A percentile compares a stretch with the other conserved stretches of the same genome.
phyloP scores from a whole-genome alignment of 1,140 invertebrate species.

The Cataglyphis hispanica region DNA sequence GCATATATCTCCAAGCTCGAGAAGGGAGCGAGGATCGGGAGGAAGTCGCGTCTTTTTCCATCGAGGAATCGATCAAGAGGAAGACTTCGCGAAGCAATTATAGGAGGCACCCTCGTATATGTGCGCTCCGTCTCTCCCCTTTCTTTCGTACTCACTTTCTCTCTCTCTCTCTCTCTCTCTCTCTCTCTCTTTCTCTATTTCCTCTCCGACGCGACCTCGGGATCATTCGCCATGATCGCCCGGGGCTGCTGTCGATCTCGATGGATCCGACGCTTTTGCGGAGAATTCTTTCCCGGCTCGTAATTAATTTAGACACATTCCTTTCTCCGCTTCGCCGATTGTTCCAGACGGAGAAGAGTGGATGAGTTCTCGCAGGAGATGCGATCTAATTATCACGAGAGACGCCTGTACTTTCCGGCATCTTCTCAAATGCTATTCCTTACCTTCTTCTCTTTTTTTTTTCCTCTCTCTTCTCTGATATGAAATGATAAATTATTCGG shows the following conservation, averaged over 20 bases:
- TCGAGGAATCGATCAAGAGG: slow-evolving; percentile 55
- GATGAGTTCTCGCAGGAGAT: background rate
- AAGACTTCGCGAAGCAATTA: slow-evolving; percentile 37
- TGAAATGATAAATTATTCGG: background rate
- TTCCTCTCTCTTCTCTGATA: background rate
- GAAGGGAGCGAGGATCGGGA: background rate
- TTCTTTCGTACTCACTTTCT: too few relatives aligned
- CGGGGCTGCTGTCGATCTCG: slow-evolving; percentile 19
- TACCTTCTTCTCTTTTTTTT: background rate
- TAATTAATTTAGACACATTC: slow-evolving; percentile 52
- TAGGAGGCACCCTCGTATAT: background rate
- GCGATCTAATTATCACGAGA: slow-evolving; percentile 31
- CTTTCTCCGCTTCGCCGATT: background rate
- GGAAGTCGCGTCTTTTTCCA: slow-evolving; percentile 36
- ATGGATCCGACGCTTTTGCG: slow-evolving; percentile 11
- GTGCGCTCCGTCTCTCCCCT: background rate
- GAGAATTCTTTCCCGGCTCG: slow-evolving; percentile 30
- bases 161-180: background rate
- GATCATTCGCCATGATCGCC: slow-evolving; percentile 13
- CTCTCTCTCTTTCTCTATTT: background rate
- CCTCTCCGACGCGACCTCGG: background rate
- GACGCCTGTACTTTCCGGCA: background rate
- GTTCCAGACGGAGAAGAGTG: background rate
- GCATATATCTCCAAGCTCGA: slow-evolving; percentile 25
- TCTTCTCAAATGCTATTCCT: background rate